Evolutionary conservation across 2,113 vertebrate species (phyloP), one percentile per base, ranked within the genome.

Genomic region (Xyrauchen texanus): DNA sequence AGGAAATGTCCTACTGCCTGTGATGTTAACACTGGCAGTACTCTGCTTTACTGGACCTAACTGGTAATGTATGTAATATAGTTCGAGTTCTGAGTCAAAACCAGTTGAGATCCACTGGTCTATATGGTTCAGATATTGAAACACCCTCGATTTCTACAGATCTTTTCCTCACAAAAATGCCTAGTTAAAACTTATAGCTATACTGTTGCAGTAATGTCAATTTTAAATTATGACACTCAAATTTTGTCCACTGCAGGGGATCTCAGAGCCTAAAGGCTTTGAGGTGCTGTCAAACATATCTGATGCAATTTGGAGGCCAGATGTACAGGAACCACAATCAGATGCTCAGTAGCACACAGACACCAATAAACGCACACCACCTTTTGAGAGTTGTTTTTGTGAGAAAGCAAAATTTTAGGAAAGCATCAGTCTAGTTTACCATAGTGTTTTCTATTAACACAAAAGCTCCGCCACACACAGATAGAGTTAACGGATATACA

Each of bases 301-400:
- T 69, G 76, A 81, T 84, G 83, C 77, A 81, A 78, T 79, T 78
- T 70, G 66, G 61, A 77, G 77, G 62, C 83, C 79, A 84, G 76
- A 81, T 76, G 79, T 66, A 69, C 45, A 46, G 64, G 44, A 68
- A 75, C 77, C 69, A 51, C 58, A 75, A 51, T 63, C 46, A 51
- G 16, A 75, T 15, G 58, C 60, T 75, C 60, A 34, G 21, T 34
- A 34, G 21, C 21, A 34, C 21, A 34, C 21, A 66, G 44, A 42
- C 67, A 34, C 49, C 57, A 52, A 65, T 51, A 69, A 34, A 34
- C 21, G 52, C n/a, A n/a, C n/a, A n/a, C n/a, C n/a, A n/a, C 15
- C 12, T 47, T 13, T 52, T 47, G 5, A n/a, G 42, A 9, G 58
- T 4, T 76, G 13, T 73, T 61, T 12, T 73, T 73, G 58, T 73